These are phyloP conservation scores for Plagodis pulveraria DNA, from an alignment of 2,888 invertebrate species.

Conservation along the genomic window DNA sequence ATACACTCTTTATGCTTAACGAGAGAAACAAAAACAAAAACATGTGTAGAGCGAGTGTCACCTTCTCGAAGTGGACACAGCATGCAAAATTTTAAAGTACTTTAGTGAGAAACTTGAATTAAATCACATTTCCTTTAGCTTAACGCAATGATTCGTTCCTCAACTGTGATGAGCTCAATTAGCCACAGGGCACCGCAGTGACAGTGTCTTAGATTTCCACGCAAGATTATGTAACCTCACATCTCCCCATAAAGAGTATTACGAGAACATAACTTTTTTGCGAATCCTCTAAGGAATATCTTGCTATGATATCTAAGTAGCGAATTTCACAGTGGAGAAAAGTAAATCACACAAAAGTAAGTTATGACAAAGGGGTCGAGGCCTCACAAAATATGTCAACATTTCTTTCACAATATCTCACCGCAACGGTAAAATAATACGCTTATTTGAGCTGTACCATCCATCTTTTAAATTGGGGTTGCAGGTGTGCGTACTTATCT, in stretches of 20 bases:
- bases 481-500: constrained; percentile 19
- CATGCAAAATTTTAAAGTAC: too few species aligned
- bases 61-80: too few species aligned
- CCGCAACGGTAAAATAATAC: constrained; percentile 13
- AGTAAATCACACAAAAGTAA: constrained; percentile 28
- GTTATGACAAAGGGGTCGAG: constrained; percentile 26
- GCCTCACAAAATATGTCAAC: constrained; percentile 26
- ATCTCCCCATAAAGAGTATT: constrained; percentile 8
- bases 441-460: constrained; percentile 20
- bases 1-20: too few species aligned
- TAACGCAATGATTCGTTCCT: constrained; percentile 50
- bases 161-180: constrained; percentile 41
- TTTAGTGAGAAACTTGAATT: too few species aligned
- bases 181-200: constrained; percentile 36
- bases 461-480: constrained; percentile 15
- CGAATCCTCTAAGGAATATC: constrained; percentile 10
- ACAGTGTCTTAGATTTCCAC: constrained; percentile 32
- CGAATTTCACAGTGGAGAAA: constrained; percentile 16
- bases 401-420: constrained; percentile 24
- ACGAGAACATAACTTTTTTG: constrained; percentile 14
- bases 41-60: too few species aligned
- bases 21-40: too few species aligned
- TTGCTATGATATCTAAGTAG: constrained; percentile 28
- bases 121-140: too few species aligned
- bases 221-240: constrained; percentile 21